Base-by-base conservation (phyloP, 2,797 vertebrate species). In the Lateolabrax maculatus region DNA sequence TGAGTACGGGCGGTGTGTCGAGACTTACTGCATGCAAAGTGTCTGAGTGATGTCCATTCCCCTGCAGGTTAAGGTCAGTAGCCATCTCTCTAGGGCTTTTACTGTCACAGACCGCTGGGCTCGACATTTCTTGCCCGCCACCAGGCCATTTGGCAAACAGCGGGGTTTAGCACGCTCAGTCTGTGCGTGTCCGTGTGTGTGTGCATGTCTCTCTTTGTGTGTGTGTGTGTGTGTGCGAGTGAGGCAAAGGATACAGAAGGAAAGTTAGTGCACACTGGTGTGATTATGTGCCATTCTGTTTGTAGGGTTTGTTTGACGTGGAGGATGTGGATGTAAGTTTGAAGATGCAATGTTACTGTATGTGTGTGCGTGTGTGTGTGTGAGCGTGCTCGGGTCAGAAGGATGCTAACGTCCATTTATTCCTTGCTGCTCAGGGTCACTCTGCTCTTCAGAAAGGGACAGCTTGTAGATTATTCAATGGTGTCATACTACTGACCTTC, bases 111-210 rank as follows among this genome's bases (percentile, higher is more conserved):
- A 84, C 79, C 62, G 60, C 83, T 84, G 84, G 80, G 81, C 77
- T 83, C 66, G 36, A 89, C 85, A 88, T 87, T 84, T 90, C 80
- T 80, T 75, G 78, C 69, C 44, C 51, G 66, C 67, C 57, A 86
- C 48, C 62, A 39, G 74, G 71, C 85, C 89, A 90, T 93, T 93
- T 90, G 91, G 90, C 86, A 81, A 85, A 87, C 85, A 90, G 89
- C 87, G 27, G 83, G 87, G 62, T 77, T 85, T 81, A 84, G 73
- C 75, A 67, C 76, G 63, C 53, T 74, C 67, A 49, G 41, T 60
- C 3, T 25, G 31, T 49, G 63, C 25, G 31, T 56, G 41, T 37
- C 29, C 55, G 52, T 19, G 21, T 36, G 37, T 10, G n/a, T 60
- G 52, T 51, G n/a, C 25, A 60, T 18, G 11, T 46, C 2, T 23